phyloP scores from a whole-genome alignment of 2,888 invertebrate genomes.

The Julus scandinavius region DNA sequence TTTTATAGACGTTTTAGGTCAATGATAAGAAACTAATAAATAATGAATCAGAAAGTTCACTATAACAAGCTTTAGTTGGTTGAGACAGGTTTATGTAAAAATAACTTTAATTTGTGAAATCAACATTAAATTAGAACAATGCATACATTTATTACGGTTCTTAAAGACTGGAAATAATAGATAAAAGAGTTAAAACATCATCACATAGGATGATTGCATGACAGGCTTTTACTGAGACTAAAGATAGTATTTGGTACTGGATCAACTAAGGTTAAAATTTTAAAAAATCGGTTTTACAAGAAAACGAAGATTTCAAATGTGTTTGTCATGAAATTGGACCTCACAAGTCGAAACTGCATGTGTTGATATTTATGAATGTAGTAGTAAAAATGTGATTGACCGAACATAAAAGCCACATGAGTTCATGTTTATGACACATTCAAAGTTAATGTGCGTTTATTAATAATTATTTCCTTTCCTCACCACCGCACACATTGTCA shows the following conservation, averaged over 20 bases:
- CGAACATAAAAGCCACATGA: too few relatives aligned
- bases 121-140: background rate
- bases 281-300: too few relatives aligned
- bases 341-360: too few relatives aligned
- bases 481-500: too few relatives aligned
- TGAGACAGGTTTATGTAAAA: background rate
- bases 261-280: background rate
- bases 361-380: too few relatives aligned
- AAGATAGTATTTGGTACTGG: background rate
- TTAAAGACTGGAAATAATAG: background rate
- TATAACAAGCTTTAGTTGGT: background rate
- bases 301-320: too few relatives aligned
- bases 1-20: background rate
- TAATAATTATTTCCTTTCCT: too few relatives aligned
- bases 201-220: background rate
- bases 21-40: conserved; percentile 13
- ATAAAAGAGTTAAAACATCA: background rate
- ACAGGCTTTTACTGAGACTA: background rate
- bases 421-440: too few relatives aligned
- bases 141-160: background rate
- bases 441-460: too few relatives aligned
- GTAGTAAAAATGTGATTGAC: too few relatives aligned
- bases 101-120: background rate
- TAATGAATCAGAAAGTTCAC: background rate
- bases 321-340: too few relatives aligned